Evolutionary conservation across 1,140 invertebrate species (phyloP), one percentile per base, ranked within the genome.

Genomic region (Chlorops oryzae): DNA sequence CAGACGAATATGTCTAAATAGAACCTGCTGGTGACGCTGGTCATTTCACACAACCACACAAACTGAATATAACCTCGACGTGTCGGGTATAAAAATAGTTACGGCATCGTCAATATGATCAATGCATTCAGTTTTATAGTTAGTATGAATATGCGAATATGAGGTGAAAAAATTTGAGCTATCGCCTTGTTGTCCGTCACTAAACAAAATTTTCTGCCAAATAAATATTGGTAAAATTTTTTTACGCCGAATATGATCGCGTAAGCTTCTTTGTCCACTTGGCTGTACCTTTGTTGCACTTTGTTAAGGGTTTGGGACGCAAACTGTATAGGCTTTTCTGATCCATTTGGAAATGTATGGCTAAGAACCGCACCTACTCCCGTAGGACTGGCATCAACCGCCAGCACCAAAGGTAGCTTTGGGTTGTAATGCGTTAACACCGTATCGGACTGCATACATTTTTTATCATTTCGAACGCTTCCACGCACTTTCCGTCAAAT

Each of bases 201-300:
- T 5, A 79, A 41, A 3, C 55, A 57, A 57, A 78, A 78, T 40
- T 63, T 48, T 44, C 60, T 56, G 40, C 73, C 78, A 60, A 62
- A 75, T n/a, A n/a, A n/a, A n/a, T n/a, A n/a, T 40, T 79, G 57
- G 48, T 79, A 73, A 56, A 80, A 80, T 50, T 75, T 75, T 35
- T 59, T 55, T 22, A 77, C 50, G 13, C 71, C 74, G 62, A 67
- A 76, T 34, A 78, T 51, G 22, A 81, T 71, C 3, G 72, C 66
- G 9, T 77, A 59, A 0, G 67, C 76, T 62, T 83, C 80, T 54
- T 75, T 75, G 27, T 83, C 76, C 5, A 78, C 61, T 50, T 79
- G 73, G 15, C 63, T 59, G 57, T 80, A 81, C 12, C 75, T 75
- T 52, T 61, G 56, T 59, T 82, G 74, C 3, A 73, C 58, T 4